phyloP scores from a whole-genome alignment of 1,140 invertebrate species.

The Leptinotarsa texana region DNA sequence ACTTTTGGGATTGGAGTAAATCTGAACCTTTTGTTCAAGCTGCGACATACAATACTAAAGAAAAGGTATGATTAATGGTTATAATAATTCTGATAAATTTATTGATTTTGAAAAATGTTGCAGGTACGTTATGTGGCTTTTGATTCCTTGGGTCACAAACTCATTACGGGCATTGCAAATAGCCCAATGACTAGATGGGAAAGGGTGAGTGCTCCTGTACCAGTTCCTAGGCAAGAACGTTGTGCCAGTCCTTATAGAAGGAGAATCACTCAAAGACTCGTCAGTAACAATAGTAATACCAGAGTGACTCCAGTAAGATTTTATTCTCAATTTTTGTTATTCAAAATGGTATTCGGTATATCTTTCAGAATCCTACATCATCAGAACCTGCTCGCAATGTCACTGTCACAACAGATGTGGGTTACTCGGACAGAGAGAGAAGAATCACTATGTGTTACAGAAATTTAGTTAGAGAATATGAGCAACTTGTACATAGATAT shows the following conservation, averaged over 20 bases:
- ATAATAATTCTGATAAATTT: slow-evolving; percentile 34
- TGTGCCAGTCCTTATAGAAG: slow-evolving; percentile 46
- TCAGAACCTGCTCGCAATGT: background rate
- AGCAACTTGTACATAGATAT: slow-evolving; percentile 59
- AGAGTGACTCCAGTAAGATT: slow-evolving; percentile 30
- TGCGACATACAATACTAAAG: slow-evolving; percentile 69
- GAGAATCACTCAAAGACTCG: slow-evolving; percentile 46
- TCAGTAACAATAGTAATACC: slow-evolving; percentile 24
- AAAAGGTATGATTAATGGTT: slow-evolving; percentile 71
- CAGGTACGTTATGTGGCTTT: slow-evolving; percentile 78
- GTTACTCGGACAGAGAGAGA: slow-evolving; percentile 53
- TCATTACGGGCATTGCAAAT: slow-evolving; percentile 86
- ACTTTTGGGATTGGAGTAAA: slow-evolving; percentile 90
- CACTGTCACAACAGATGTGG: background rate
- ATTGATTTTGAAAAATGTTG: slow-evolving; percentile 17
- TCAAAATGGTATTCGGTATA: background rate
- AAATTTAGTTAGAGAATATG: slow-evolving; percentile 59
- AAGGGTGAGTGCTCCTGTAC: slow-evolving; percentile 58
- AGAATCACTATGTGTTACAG: slow-evolving; percentile 56
- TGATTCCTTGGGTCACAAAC: slow-evolving; percentile 77
- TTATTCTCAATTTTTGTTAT: background rate
- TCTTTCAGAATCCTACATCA: background rate
- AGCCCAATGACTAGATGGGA: slow-evolving; percentile 59
- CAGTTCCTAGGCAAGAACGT: slow-evolving; percentile 45
- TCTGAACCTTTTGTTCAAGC: slow-evolving; percentile 75